These are phyloP conservation scores for Neocrepidodera transversa DNA, from an alignment of 2,888 invertebrate genomes.

Conservation along the genomic window DNA sequence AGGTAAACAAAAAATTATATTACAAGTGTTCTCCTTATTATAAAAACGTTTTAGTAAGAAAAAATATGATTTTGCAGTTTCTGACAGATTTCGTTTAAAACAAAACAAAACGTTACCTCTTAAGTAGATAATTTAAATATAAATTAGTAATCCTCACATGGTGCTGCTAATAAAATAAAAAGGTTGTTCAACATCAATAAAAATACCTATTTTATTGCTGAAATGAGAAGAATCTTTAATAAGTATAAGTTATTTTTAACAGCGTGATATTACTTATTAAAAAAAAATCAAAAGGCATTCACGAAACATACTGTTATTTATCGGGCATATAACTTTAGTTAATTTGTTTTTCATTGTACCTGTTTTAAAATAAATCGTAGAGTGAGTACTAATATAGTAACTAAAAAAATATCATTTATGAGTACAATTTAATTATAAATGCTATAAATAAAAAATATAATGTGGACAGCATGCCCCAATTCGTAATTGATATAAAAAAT, in stretches of 20 bases:
- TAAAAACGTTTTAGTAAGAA: too few species aligned
- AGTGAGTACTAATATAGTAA: too few species aligned
- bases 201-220: constrained; percentile 38
- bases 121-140: constrained; percentile 38
- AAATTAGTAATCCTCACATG: constrained; percentile 42
- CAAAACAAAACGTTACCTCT: constrained; percentile 2
- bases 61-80: too few species aligned
- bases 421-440: too few species aligned
- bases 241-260: constrained; percentile 39
- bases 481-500: too few species aligned
- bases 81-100: too few species aligned
- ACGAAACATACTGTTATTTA: constrained; percentile 28
- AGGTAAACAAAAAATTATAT: too few species aligned
- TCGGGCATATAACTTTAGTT: constrained; percentile 25
- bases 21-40: too few species aligned
- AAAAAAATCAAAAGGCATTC: constrained; percentile 21
- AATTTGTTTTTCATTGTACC: constrained; percentile 25
- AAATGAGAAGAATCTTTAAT: constrained; percentile 42
- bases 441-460: too few species aligned
- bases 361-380: constrained; percentile 21
- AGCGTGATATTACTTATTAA: constrained; percentile 38
- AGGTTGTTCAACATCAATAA: constrained; percentile 39
- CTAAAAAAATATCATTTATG: too few species aligned
- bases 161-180: constrained; percentile 37
- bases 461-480: too few species aligned